phyloP scores from a whole-genome alignment of 2,888 invertebrate species.

The Schizotus pectinicornis region DNA sequence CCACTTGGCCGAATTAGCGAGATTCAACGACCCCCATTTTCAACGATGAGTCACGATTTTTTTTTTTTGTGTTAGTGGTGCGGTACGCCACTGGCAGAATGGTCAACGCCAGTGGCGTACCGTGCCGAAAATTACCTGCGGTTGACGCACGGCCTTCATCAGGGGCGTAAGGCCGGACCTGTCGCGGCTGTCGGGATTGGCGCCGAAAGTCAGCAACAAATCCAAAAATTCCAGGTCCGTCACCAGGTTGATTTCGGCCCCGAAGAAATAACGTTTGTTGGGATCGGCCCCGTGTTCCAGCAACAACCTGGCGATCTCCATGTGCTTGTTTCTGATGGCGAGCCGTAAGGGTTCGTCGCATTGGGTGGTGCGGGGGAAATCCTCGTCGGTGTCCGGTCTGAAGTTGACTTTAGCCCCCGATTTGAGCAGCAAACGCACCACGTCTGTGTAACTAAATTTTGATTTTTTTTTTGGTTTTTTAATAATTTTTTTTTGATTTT shows the following conservation, averaged over 20 bases:
- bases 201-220: constrained; percentile 82
- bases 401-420: constrained; percentile 84
- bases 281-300: constrained; percentile 87
- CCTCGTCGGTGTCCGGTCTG: constrained; percentile 72
- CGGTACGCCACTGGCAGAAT: too few relatives aligned
- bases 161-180: constrained; percentile 87
- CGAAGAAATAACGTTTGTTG: constrained; percentile 89
- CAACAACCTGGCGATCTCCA: constrained; percentile 72
- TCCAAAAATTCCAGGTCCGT: constrained; percentile 83
- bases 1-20: too few relatives aligned
- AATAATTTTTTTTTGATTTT: too few relatives aligned
- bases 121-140: constrained; percentile 62
- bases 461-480: background rate
- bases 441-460: constrained; percentile 65
- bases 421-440: constrained; percentile 74
- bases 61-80: too few relatives aligned
- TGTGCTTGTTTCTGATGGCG: constrained; percentile 86
- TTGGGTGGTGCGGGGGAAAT: constrained; percentile 73
- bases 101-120: too few relatives aligned
- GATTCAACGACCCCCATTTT: too few relatives aligned
- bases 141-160: constrained; percentile 87
- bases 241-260: constrained; percentile 87
- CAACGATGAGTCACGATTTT: background rate
- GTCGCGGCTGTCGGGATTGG: constrained; percentile 86
- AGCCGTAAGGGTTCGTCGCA: constrained; percentile 89